Evolutionary conservation across 2,113 vertebrate species (phyloP), one percentile per base, ranked within the genome.

Genomic region (Motacilla tschutschensis): DNA sequence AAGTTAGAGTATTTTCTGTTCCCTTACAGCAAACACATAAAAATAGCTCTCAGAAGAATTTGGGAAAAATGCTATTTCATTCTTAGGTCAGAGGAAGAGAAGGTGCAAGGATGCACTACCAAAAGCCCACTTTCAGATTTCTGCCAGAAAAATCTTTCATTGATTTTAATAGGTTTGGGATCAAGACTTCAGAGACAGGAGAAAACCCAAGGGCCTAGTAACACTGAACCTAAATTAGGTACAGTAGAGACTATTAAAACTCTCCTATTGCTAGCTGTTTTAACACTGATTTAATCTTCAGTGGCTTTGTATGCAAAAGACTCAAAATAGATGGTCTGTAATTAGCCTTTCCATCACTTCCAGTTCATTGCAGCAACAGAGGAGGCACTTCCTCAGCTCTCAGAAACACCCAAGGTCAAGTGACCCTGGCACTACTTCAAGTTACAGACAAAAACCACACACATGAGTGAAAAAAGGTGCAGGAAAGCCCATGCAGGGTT

Each of bases 321-420:
- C 14, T 18, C 28, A 63, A 70, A 86, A 86, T 24, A 72, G 26
- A 70, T n/a, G 48, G 22, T 21, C 17, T 51, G 36, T 28, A 83
- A 92, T 87, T 64, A 90, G 69, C 28, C n/a, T 24, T 35, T 60
- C 43, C 73, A 71, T 54, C 70, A 69, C 69, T 81, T 72, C 48
- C 38, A 81, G 18, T n/a, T 50, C 14, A 1, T 11, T 29, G 14
- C 55, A 84, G 36, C 25, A 76, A 62, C 14, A 1, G 1, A 54
- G n/a, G 9, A 66, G 15, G n/a, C 17, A 43, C 15, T 10, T 1
- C 1, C 17, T 21, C 36, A 72, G 28, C 25, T 58, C 33, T n/a
- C 29, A 2, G 0, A 72, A 71, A 47, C n/a, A 9, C 3, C 10
- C 21, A 8, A 0, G 21, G 5, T 33, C 0, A 0, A 25, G 25